Percentiles rank a stretch among this genome's conserved stretches.
Conservation (phyloP, 2,888 invertebrate species). For the Catocala fraxini region DNA sequence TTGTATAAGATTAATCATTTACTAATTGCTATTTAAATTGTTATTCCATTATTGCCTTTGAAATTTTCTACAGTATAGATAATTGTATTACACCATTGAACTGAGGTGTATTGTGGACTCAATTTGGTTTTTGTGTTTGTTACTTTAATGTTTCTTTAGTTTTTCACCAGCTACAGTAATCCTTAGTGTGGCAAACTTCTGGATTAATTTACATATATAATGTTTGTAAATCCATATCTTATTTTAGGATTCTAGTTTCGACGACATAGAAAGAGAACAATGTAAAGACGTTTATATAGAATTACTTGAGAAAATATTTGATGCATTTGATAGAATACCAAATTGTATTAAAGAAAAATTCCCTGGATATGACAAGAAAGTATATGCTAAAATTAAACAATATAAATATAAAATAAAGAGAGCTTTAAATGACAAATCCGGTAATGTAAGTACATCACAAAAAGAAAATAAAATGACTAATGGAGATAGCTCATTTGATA, state of each 20-base stretch:
- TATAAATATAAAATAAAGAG: constrained; percentile 87
- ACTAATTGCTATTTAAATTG: too few relatives aligned
- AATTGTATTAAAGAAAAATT: constrained; percentile 87
- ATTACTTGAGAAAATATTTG: constrained; percentile 89
- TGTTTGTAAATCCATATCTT: too few relatives aligned
- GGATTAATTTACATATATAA: too few relatives aligned
- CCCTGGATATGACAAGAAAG: constrained; percentile 87
- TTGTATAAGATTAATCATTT: too few relatives aligned
- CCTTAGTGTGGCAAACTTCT: too few relatives aligned
- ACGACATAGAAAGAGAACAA: constrained; percentile 59
- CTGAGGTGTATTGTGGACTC: too few relatives aligned
- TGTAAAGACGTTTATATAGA: constrained; percentile 87
- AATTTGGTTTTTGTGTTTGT: too few relatives aligned
- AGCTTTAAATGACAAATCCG: constrained; percentile 75
- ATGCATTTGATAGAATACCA: constrained; percentile 89
- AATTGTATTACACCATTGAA: too few relatives aligned
- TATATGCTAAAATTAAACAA: constrained; percentile 87
- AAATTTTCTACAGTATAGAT: too few relatives aligned
- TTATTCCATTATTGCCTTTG: too few relatives aligned
- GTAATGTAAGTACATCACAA: constrained; percentile 50
- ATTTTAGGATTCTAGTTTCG: constrained; percentile 49
- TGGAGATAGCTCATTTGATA: constrained; percentile 41
- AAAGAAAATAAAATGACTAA: constrained; percentile 35
- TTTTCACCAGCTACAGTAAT: too few relatives aligned
- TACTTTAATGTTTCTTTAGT: too few relatives aligned